These are phyloP conservation scores for Trididemnum clinides DNA, from an alignment of 23 tunicate species.

Conservation along the genomic window DNA sequence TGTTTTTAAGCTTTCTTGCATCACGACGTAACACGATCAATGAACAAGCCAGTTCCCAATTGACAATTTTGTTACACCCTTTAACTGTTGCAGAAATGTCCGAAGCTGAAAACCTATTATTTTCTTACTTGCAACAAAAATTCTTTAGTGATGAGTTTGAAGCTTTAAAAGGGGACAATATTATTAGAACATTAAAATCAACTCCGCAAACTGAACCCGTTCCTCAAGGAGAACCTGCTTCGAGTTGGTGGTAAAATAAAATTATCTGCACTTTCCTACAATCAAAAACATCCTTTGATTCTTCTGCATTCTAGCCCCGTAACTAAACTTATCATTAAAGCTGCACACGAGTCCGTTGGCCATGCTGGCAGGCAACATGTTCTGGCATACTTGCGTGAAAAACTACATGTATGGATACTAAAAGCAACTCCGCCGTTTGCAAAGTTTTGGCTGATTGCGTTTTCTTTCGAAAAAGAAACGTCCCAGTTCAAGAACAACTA, in stretches of 20 bases:
- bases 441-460: not conserved
- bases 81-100: constrained; percentile 10
- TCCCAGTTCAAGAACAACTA: not conserved
- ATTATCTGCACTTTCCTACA: no score
- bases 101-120: constrained; percentile 2
- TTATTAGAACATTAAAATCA: not conserved
- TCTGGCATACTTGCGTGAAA: constrained; percentile 13
- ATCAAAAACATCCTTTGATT: not conserved
- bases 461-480: not conserved
- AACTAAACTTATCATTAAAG: constrained; percentile 9
- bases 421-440: not conserved
- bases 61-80: no score
- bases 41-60: not conserved
- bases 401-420: constrained; percentile 24
- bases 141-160: not conserved
- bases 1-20: not conserved
- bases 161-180: not conserved
- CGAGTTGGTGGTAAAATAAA: not conserved
- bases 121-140: not conserved
- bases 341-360: constrained; percentile 19
- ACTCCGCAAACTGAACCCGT: constrained; percentile 30
- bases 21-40: not conserved
- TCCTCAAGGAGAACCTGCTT: constrained; percentile 14
- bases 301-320: not conserved
- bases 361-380: constrained; percentile 39